Percentiles rank a stretch among this genome's conserved stretches.
Conservation (phyloP, 1,140 invertebrate genomes). For the Geopemphigus sp. region DNA sequence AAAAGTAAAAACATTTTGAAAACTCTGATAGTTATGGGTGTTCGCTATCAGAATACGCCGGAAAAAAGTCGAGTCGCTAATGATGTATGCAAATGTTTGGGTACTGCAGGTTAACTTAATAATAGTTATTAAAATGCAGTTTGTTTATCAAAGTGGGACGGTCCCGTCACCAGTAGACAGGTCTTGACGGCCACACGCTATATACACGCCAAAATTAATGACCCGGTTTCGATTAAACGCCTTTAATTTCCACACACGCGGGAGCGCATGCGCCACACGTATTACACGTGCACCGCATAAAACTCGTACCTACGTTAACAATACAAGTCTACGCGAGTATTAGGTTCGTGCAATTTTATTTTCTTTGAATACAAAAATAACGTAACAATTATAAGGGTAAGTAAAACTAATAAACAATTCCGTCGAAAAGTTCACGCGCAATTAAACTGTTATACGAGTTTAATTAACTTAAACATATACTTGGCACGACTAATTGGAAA, state of each 20-base stretch:
- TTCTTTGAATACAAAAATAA: neutral
- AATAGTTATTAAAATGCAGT: conserved; percentile 50
- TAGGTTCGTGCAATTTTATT: neutral
- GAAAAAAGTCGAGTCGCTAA: conserved; percentile 30
- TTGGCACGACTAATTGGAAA: too few relatives aligned
- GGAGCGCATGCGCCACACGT: too few relatives aligned
- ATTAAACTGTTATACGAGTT: neutral
- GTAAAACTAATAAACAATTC: neutral
- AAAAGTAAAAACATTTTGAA: too few relatives aligned
- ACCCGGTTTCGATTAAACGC: conserved; percentile 34
- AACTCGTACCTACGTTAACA: neutral
- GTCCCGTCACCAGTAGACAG: conserved; percentile 36
- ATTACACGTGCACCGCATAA: neutral
- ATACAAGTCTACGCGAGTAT: neutral
- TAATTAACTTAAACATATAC: neutral
- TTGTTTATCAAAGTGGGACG: conserved; percentile 35
- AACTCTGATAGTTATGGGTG: too few relatives aligned
- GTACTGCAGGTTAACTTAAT: conserved; percentile 37
- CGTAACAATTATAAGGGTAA: neutral
- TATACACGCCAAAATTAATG: conserved; percentile 43
- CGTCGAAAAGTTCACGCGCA: neutral
- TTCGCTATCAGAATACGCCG: neutral
- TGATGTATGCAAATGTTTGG: conserved; percentile 43
- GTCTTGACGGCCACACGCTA: conserved; percentile 47
- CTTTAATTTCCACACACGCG: conserved; percentile 35